These are phyloP conservation scores for Calvadosia cruxmelitensis DNA, from an alignment of 30 jellyfish, hydroid and myxozoan genomes.

Conservation along the genomic window DNA sequence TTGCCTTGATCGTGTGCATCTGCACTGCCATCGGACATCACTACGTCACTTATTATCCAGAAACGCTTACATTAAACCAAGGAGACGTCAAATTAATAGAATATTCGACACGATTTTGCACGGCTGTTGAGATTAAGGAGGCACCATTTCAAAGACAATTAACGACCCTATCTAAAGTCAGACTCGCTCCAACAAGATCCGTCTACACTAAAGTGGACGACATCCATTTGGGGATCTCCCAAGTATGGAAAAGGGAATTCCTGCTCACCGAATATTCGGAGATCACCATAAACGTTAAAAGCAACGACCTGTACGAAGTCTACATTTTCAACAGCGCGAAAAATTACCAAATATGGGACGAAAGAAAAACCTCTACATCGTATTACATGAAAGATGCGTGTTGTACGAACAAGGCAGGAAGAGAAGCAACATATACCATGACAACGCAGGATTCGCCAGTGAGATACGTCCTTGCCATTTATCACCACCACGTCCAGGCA, in stretches of 20 bases:
- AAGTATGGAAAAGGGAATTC: conserved; percentile 48
- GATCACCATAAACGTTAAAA: conserved; percentile 8
- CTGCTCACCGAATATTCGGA: conserved; percentile 18
- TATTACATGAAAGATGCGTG: conserved; percentile 19
- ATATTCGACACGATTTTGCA: conserved; percentile 50
- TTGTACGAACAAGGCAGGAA: conserved; percentile 14
- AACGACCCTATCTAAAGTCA: conserved; percentile 11
- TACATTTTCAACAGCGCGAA: conserved; percentile 29
- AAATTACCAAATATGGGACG: conserved; percentile 39
- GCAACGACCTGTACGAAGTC: conserved; percentile 24
- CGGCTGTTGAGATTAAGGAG: conserved; percentile 21
- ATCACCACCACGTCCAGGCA: conserved; percentile 15
- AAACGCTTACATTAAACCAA: conserved; percentile 11
- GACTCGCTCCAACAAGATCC: not conserved
- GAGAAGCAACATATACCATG: conserved; percentile 23
- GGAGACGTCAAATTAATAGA: conserved; percentile 42
- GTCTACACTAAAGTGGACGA: conserved; percentile 13
- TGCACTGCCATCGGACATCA: conserved; percentile 18
- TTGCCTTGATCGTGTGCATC: conserved; percentile 13
- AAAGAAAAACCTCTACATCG: conserved; percentile 40
- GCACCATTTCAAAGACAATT: conserved; percentile 15
- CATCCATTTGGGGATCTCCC: conserved; percentile 12
- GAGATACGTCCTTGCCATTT: conserved; percentile 22
- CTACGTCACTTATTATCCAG: conserved; percentile 55
- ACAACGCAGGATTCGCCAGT: conserved; percentile 11